Percentiles rank a stretch among this genome's conserved stretches.
Conservation (phyloP, 2,888 invertebrate species). For the Drosophila mulleri region DNA sequence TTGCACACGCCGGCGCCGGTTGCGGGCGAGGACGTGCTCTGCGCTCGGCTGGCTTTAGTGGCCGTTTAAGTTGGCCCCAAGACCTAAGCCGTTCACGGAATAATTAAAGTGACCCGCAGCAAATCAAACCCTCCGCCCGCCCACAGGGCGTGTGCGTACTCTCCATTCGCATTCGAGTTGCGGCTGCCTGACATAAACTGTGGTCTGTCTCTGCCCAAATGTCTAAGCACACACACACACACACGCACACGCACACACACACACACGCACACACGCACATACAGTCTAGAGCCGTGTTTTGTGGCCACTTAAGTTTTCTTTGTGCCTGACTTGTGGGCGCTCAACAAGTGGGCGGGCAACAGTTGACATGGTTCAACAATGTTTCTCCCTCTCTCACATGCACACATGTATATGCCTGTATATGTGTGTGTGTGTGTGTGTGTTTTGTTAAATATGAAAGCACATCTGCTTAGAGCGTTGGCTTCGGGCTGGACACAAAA, state of each 20-base stretch:
- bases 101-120: conserved; percentile 58
- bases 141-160: conserved; percentile 75
- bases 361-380: conserved; percentile 70
- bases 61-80: conserved; percentile 64
- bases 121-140: conserved; percentile 4
- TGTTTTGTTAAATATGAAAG: conserved; percentile 32
- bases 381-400: conserved; percentile 36
- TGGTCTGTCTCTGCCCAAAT: conserved; percentile 15
- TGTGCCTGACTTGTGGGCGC: conserved; percentile 65
- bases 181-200: conserved; percentile 41
- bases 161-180: conserved; percentile 54
- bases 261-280: conserved; percentile 2
- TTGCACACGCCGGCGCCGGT: conserved; percentile 60
- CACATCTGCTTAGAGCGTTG: conserved; percentile 56
- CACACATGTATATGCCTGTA: conserved; percentile 4
- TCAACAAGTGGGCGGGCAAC: conserved; percentile 74
- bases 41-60: conserved; percentile 62
- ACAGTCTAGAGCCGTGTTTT: conserved; percentile 27
- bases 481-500: conserved; percentile 45
- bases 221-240: conserved; percentile 1
- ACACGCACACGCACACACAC: neutral
- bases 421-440: conserved; percentile 11
- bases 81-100: conserved; percentile 58
- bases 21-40: conserved; percentile 54
- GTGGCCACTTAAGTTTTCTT: conserved; percentile 79